Evolutionary conservation across 2,113 vertebrate genomes (phyloP), one percentile per base, ranked within the genome.

Genomic region (Aphyosemion australe): DNA sequence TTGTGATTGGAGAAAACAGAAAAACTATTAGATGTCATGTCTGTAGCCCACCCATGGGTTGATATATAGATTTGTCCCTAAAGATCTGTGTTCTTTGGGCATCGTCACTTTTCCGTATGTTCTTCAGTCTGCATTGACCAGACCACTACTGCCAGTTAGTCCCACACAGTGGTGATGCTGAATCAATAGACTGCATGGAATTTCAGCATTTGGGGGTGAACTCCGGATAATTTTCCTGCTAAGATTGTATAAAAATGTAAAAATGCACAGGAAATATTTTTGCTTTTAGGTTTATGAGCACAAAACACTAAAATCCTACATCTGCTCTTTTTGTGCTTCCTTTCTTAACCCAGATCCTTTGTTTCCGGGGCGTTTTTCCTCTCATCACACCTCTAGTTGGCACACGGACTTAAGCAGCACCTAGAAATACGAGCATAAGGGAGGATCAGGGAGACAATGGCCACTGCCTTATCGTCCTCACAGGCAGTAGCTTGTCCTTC

Each of bases 61-160:
- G 10, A 34, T 49, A 5, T 78, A 78, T 79, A 32, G 72, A 85
- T 84, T 63, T 50, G 32, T 9, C 39, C 56, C 8, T 70, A 83
- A 76, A 61, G 74, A 83, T 76, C 54, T 62, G 52, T n/a, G n/a
- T 65, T 74, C 50, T 21, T 0, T 48, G 46, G 56, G 58, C 76
- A 80, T 78, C 72, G 18, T 51, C 64, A 85, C 78, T 76, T 80
- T 21, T 76, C 78, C 72, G 39, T 66, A 62, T 79, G 76, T 80
- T 78, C 61, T 61, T 69, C 65, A 77, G 68, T 77, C 26, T 65
- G 51, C 51, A 68, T 88, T 86, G 87, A 86, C 76, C 73, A 65
- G 61, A 69, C 72, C 73, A 74, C 62, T 11, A 14, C 62, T 80
- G 72, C 72, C 67, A 69, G 77, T 84, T 77, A 74, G 54, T 14